Conservation (phyloP, 2,888 invertebrate species). For the Heterodera filipjevi region DNA sequence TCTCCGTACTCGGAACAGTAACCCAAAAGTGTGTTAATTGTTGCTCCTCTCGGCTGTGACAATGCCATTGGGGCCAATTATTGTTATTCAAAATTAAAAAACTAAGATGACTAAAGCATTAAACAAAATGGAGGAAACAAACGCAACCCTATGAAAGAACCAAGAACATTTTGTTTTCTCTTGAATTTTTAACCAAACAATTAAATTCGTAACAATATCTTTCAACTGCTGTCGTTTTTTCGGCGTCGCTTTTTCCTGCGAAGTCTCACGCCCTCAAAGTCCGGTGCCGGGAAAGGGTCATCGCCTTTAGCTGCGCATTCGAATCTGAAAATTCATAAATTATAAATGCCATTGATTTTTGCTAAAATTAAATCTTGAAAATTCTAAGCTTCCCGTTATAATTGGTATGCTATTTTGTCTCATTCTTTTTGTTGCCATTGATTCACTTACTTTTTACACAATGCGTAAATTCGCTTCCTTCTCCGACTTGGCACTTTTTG, state of each 20-base stretch:
- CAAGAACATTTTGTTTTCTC: neutral
- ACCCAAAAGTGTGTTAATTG: slow-evolving; percentile 1
- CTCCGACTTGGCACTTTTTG: slow-evolving; percentile 30
- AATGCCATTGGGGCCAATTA: neutral
- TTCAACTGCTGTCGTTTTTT: neutral
- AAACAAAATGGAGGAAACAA: neutral
- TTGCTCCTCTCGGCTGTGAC: neutral
- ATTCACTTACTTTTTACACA: slow-evolving; percentile 36
- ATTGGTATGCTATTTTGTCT: neutral
- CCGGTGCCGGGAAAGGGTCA: slow-evolving; percentile 44
- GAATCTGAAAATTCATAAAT: slow-evolving; percentile 44
- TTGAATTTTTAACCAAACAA: neutral
- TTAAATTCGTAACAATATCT: neutral
- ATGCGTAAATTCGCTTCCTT: slow-evolving; percentile 39
- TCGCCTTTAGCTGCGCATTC: slow-evolving; percentile 44
- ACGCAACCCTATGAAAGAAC: too few relatives aligned
- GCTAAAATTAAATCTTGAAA: too few relatives aligned
- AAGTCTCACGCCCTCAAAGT: neutral
- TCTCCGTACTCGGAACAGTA: slow-evolving; percentile 9
- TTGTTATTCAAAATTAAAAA: neutral
- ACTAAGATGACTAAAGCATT: neutral
- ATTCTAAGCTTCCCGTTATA: slow-evolving; percentile 16
- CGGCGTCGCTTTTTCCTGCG: neutral
- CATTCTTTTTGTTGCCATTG: neutral
- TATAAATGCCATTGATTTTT: too few relatives aligned